Conservation (phyloP, 1,140 invertebrate species). For the Apolygus lucorum region DNA sequence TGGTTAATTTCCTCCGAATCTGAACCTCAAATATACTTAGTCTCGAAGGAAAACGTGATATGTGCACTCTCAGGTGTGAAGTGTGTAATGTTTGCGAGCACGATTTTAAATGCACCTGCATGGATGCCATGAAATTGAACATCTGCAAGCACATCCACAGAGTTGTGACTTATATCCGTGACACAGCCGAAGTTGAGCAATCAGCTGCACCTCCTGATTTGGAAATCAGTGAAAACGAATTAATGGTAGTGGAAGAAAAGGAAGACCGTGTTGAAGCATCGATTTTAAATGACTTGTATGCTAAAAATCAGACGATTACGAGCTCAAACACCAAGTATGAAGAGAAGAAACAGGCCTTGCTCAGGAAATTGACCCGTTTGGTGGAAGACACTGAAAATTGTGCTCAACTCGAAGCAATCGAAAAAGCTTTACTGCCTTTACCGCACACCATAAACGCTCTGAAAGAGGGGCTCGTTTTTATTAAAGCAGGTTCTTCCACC, state of each 20-base stretch:
- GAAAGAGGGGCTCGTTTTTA: not conserved
- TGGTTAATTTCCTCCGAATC: not conserved
- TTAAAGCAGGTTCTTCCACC: too few species aligned
- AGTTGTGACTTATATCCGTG: not conserved
- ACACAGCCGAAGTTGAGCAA: too few species aligned
- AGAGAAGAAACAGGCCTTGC: not conserved
- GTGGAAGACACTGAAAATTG: not conserved
- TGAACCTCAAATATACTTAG: not conserved
- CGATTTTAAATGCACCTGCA: not conserved
- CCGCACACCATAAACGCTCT: not conserved
- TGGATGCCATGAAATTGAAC: not conserved
- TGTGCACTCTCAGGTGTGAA: not conserved
- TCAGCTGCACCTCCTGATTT: too few species aligned
- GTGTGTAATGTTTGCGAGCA: not conserved
- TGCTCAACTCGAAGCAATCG: too few species aligned
- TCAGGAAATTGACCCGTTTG: not conserved
- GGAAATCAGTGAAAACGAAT: not conserved
- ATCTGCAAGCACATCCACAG: not conserved
- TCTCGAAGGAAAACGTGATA: not conserved
- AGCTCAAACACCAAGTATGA: not conserved
- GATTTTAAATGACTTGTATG: not conserved
- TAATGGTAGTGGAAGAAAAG: not conserved
- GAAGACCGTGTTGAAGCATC: not conserved
- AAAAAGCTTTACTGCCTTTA: not conserved
- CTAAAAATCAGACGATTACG: too few species aligned